Base-by-base conservation (phyloP, 2,113 vertebrate genomes). In the Rhipidura dahli region DNA sequence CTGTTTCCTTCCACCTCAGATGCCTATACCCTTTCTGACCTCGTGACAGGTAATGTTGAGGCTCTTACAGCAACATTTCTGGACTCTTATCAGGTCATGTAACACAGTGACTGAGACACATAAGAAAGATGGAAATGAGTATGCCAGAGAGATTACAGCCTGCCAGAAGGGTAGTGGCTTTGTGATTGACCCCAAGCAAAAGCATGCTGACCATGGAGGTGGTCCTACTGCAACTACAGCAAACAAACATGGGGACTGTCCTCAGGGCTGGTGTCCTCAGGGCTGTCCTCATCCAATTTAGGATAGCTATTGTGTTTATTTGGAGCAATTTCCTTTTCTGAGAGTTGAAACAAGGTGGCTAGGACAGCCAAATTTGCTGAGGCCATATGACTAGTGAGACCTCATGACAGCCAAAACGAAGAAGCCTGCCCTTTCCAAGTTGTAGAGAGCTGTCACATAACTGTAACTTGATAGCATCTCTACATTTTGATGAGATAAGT, bases 41-140 rank as follows among this genome's bases (percentile, higher is more conserved):
- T 54, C 0, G 0, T 28, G 49, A 68, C 0, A 3, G 15, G 10
- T 45, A 73, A 77, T 14, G 8, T 0, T 66, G 40, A 66, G 42
- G 30, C 35, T 84, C 51, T 76, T 71, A 47, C 5, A 75, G 65
- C 27, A 81, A 45, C 12, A 28, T 2, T 24, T 82, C 60, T 0
- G 2, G 30, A 21, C 12, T n/a, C 44, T 85, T 59, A 79, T 16
- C 84, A 87, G 30, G 22, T 12, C 63, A 72, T 15, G 54, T 49
- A 49, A 60, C 24, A 44, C 13, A 35, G 12, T 35, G 45, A 39
- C 15, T 9, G 50, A 69, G 49, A 82, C 15, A 88, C 53, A 40
- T 15, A 10, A 77, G 44, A 85, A 82, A 72, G 37, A 72, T 1
- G 2, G 35, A 92, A 28, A 42, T 13, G 17, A 42, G 23, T 8